Evolutionary conservation across 1,140 invertebrate genomes (phyloP).

Genomic region (Medauroidea extradentata): DNA sequence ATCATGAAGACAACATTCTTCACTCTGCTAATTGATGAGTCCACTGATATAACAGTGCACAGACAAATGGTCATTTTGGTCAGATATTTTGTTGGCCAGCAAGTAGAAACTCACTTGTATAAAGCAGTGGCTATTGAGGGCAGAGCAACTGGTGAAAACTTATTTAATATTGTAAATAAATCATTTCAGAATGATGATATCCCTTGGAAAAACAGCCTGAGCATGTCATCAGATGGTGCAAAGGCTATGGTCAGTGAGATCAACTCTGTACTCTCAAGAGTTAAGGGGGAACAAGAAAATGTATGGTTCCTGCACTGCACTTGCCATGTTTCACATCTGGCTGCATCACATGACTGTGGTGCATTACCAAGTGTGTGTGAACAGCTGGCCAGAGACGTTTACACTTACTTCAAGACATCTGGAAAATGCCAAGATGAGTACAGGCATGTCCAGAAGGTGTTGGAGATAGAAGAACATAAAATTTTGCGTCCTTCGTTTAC

Average conservation of each 20-base stretch:
- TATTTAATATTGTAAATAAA: constrained; percentile 6
- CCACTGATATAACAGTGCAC: neutral
- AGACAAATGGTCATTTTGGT: constrained; percentile 1
- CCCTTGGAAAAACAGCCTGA: constrained; percentile 2
- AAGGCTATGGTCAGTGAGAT: constrained; percentile 8
- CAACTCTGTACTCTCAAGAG: constrained; percentile 5
- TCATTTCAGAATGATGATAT: constrained; percentile 8
- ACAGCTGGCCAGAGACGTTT: neutral
- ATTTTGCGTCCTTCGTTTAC: constrained; percentile 1
- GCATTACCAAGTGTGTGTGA: neutral
- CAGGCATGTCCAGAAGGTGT: neutral
- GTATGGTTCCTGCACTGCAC: constrained; percentile 14
- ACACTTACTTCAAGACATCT: constrained; percentile 5
- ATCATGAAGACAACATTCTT: neutral
- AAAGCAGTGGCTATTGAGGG: neutral
- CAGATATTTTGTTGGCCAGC: neutral
- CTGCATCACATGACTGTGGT: constrained; percentile 12
- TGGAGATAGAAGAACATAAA: constrained; percentile 1
- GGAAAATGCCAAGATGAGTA: constrained; percentile 1
- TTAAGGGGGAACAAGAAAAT: constrained; percentile 3
- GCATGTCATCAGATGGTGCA: constrained; percentile 12
- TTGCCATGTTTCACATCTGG: constrained; percentile 16
- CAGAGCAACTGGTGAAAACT: neutral
- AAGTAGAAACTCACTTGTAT: neutral
- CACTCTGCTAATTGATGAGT: neutral